A percentile compares a stretch with the other conserved stretches of the same genome.
Evolutionary conservation across 2,888 invertebrate species (phyloP).

Genomic region (Lamproptera curius): DNA sequence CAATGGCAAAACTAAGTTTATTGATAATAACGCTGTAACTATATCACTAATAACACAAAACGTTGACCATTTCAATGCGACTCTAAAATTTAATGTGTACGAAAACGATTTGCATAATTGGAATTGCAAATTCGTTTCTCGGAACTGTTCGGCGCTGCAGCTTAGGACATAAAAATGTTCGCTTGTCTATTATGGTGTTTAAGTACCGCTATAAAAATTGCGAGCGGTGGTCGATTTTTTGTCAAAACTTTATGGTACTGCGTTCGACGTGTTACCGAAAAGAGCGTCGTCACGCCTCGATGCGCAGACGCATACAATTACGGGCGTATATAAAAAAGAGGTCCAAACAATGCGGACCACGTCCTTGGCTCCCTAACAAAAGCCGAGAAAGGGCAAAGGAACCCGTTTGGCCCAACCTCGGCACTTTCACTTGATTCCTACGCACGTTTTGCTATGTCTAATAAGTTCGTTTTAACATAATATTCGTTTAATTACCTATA

Average conservation of each 20-base stretch:
- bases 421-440: slow-evolving; percentile 75
- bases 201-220: slow-evolving; percentile 46
- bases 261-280: slow-evolving; percentile 47
- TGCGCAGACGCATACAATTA: slow-evolving; percentile 73
- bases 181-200: slow-evolving; percentile 32
- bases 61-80: too few species aligned
- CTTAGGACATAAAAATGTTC: slow-evolving; percentile 38
- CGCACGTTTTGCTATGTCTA: slow-evolving; percentile 48
- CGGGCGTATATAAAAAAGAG: slow-evolving; percentile 61
- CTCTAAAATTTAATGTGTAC: too few species aligned
- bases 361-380: slow-evolving; percentile 75
- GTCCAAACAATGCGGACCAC: slow-evolving; percentile 64
- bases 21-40: too few species aligned
- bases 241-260: slow-evolving; percentile 38
- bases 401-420: slow-evolving; percentile 71
- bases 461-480: slow-evolving; percentile 4
- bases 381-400: slow-evolving; percentile 75
- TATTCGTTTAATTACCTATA: too few species aligned
- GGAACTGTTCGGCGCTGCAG: slow-evolving; percentile 20
- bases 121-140: neutral
- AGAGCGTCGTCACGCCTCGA: slow-evolving; percentile 56
- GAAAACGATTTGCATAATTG: too few species aligned
- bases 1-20: too few species aligned
- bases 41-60: too few species aligned
- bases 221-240: slow-evolving; percentile 30